Conservation (phyloP, 2,888 invertebrate genomes). For the Oscheius sp. region DNA sequence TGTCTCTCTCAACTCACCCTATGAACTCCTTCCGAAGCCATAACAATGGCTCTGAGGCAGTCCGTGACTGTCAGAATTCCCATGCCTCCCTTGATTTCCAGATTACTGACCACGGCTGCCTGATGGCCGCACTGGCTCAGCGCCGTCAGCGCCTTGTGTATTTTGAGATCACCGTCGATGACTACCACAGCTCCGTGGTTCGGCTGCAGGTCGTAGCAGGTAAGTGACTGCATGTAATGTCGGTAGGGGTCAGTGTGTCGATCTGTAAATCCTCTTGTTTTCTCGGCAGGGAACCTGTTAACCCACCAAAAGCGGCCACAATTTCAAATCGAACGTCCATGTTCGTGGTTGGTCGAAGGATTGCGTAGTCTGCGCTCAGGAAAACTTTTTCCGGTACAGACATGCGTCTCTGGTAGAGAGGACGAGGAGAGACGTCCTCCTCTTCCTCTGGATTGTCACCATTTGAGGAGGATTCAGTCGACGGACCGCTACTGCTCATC, state of each 20-base stretch:
- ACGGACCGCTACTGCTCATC: slow-evolving; percentile 9
- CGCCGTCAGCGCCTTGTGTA: slow-evolving; percentile 64
- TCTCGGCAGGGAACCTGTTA: not conserved
- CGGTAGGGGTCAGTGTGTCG: slow-evolving; percentile 63
- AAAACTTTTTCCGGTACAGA: slow-evolving; percentile 68
- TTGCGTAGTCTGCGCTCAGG: slow-evolving; percentile 67
- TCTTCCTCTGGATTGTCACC: slow-evolving; percentile 44
- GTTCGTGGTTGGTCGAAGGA: slow-evolving; percentile 61
- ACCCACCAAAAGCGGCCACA: slow-evolving; percentile 63
- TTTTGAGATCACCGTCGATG: slow-evolving; percentile 61
- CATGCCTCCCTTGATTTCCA: slow-evolving; percentile 40
- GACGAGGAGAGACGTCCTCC: slow-evolving; percentile 48
- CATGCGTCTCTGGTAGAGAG: slow-evolving; percentile 54
- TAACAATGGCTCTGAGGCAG: slow-evolving; percentile 59
- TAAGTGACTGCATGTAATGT: slow-evolving; percentile 68
- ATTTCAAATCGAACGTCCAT: slow-evolving; percentile 56
- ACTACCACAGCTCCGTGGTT: slow-evolving; percentile 65
- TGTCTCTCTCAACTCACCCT: slow-evolving; percentile 37
- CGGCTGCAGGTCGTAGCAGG: slow-evolving; percentile 69
- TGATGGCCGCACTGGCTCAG: slow-evolving; percentile 60
- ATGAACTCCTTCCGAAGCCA: slow-evolving; percentile 54
- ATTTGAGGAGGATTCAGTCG: slow-evolving; percentile 13
- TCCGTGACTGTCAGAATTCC: slow-evolving; percentile 63
- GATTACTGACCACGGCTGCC: slow-evolving; percentile 57
- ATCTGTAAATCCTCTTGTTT: slow-evolving; percentile 43